These are phyloP conservation scores for Agraylea sexmaculata DNA, from an alignment of 1,140 invertebrate genomes.

Conservation along the genomic window DNA sequence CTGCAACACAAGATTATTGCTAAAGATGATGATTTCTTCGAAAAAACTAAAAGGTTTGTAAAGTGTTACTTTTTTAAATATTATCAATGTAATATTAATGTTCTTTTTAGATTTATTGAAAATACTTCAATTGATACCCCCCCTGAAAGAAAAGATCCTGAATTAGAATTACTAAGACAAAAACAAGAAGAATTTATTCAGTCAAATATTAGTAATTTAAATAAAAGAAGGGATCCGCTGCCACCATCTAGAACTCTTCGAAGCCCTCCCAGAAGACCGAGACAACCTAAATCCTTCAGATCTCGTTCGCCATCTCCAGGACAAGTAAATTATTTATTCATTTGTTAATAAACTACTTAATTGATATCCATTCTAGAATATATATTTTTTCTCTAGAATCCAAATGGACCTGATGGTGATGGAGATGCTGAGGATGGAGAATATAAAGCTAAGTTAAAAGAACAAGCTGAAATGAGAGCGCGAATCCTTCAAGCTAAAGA, in stretches of 20 bases:
- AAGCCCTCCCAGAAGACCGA: background rate
- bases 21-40: constrained; percentile 16
- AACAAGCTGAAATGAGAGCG: constrained; percentile 19
- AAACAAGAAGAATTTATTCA: constrained; percentile 19
- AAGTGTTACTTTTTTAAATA: background rate
- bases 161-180: constrained; percentile 13
- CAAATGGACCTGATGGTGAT: background rate
- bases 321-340: constrained; percentile 3
- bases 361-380: background rate
- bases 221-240: constrained; percentile 1
- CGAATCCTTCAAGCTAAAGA: constrained; percentile 18
- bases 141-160: constrained; percentile 3
- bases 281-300: background rate
- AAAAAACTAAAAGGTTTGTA: constrained; percentile 18
- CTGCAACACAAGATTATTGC: constrained; percentile 10
- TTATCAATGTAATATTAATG: background rate
- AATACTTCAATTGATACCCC: constrained; percentile 12
- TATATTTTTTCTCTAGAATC: constrained; percentile 3
- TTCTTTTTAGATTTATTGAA: constrained; percentile 18
- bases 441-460: constrained; percentile 13
- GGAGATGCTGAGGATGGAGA: constrained; percentile 16
- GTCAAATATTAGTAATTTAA: constrained; percentile 11
- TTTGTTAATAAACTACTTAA: background rate
- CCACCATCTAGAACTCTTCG: background rate
- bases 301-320: constrained; percentile 5